Evolutionary conservation across 2,888 invertebrate genomes (phyloP).

Genomic region (Platerodrilus igneus): DNA sequence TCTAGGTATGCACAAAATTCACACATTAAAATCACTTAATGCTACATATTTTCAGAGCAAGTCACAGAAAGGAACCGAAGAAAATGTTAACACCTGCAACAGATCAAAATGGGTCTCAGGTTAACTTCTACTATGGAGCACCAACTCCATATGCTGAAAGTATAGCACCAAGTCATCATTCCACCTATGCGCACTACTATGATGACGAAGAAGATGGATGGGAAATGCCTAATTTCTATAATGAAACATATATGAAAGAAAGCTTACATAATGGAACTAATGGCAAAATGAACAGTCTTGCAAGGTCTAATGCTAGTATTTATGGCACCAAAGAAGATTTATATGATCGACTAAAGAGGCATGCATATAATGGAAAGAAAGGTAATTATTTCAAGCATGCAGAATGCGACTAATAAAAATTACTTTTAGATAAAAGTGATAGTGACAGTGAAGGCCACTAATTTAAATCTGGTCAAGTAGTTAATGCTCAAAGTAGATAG

Average conservation of each 20-base stretch:
- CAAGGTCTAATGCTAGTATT: conserved; percentile 87
- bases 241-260: conserved; percentile 95
- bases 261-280: conserved; percentile 81
- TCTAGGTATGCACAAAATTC: conserved; percentile 61
- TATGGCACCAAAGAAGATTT: conserved; percentile 94
- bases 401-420: conserved; percentile 17
- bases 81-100: conserved; percentile 84
- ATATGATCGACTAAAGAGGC: conserved; percentile 90
- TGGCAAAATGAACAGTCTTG: conserved; percentile 86
- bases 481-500: conserved; percentile 26
- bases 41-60: conserved; percentile 64
- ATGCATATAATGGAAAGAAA: conserved; percentile 93
- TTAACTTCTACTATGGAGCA: conserved; percentile 94
- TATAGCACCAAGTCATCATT: conserved; percentile 92
- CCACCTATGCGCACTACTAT: conserved; percentile 92
- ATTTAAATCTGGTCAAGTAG: conserved; percentile 23
- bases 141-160: conserved; percentile 93
- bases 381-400: conserved; percentile 53
- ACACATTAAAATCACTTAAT: too few relatives aligned
- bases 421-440: conserved; percentile 83
- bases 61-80: conserved; percentile 84
- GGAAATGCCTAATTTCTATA: conserved; percentile 97
- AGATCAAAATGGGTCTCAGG: conserved; percentile 89
- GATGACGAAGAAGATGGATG: conserved; percentile 95
- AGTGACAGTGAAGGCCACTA: conserved; percentile 92